Conservation (phyloP, 1,140 invertebrate species). For the Anastrepha obliqua region DNA sequence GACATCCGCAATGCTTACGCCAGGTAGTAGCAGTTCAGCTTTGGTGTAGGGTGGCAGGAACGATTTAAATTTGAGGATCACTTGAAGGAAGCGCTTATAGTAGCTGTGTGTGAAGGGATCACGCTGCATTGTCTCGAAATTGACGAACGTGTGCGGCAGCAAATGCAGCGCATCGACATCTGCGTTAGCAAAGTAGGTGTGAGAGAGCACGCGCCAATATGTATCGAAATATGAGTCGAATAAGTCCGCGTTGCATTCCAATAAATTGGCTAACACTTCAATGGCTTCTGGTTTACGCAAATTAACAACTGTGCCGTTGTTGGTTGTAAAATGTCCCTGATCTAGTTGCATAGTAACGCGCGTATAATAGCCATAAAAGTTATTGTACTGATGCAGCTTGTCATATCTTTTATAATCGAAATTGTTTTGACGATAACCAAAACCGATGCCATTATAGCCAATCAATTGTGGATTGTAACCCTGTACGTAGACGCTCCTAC, state of each 20-base stretch:
- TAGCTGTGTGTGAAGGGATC: conserved; percentile 78
- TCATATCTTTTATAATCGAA: conserved; percentile 65
- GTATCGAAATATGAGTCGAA: conserved; percentile 77
- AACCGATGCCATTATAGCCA: conserved; percentile 80
- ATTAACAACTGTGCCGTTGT: conserved; percentile 75
- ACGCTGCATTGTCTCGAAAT: conserved; percentile 77
- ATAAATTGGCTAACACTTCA: conserved; percentile 79
- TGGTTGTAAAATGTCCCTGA: conserved; percentile 76
- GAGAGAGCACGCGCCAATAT: conserved; percentile 75
- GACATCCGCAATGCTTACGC: conserved; percentile 75
- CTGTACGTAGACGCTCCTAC: conserved; percentile 76
- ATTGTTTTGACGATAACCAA: conserved; percentile 77
- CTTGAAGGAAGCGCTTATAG: conserved; percentile 77
- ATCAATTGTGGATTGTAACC: conserved; percentile 81
- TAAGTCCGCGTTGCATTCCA: conserved; percentile 80
- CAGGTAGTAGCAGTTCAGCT: conserved; percentile 54
- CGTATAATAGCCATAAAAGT: conserved; percentile 76
- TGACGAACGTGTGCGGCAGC: conserved; percentile 75
- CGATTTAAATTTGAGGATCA: conserved; percentile 67
- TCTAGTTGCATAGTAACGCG: conserved; percentile 81
- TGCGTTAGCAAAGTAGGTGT: conserved; percentile 66
- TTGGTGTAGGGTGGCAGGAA: conserved; percentile 50
- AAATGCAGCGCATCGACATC: conserved; percentile 65
- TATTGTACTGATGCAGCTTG: conserved; percentile 64
- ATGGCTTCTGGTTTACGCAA: conserved; percentile 77